These are phyloP conservation scores for Orycteropus afer DNA, from an alignment of 2,113 vertebrate species.

Conservation along the genomic window DNA sequence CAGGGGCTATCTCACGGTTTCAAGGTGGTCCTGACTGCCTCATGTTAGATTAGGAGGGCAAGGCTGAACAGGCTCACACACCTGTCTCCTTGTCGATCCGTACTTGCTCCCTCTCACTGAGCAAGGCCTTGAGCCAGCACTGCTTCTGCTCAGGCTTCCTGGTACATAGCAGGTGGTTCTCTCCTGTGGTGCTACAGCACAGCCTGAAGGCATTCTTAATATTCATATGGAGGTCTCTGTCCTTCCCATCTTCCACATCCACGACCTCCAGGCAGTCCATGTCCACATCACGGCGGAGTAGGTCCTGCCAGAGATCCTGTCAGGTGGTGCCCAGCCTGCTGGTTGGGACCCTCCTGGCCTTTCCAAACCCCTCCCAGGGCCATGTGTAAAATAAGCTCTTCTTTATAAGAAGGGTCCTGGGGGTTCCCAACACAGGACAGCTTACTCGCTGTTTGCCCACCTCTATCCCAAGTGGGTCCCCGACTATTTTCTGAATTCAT, in stretches of 20 bases:
- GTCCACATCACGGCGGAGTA: conserved; percentile 93
- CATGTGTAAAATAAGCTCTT: background rate
- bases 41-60: background rate
- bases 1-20: background rate
- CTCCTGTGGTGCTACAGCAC: conserved; percentile 84
- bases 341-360: background rate
- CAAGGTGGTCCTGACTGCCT: background rate
- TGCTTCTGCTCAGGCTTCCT: conserved; percentile 96
- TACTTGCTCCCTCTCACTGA: conserved; percentile 94
- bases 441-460: background rate
- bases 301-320: conserved; percentile 88
- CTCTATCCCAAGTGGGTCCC: background rate
- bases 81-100: conserved; percentile 94
- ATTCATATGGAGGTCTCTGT: conserved; percentile 93
- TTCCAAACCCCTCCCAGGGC: background rate
- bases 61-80: conserved; percentile 66
- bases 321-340: background rate
- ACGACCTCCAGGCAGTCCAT: conserved; percentile 94
- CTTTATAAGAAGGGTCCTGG: background rate
- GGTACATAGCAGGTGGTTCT: conserved; percentile 93
- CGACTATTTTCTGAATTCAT: background rate
- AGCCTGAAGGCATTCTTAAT: conserved; percentile 95
- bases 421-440: background rate
- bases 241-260: conserved; percentile 95
- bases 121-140: conserved; percentile 94